A percentile compares a stretch with the other conserved stretches of the same genome.
phyloP scores from a whole-genome alignment of 2,888 invertebrate species.

The Chironomus riparius region DNA sequence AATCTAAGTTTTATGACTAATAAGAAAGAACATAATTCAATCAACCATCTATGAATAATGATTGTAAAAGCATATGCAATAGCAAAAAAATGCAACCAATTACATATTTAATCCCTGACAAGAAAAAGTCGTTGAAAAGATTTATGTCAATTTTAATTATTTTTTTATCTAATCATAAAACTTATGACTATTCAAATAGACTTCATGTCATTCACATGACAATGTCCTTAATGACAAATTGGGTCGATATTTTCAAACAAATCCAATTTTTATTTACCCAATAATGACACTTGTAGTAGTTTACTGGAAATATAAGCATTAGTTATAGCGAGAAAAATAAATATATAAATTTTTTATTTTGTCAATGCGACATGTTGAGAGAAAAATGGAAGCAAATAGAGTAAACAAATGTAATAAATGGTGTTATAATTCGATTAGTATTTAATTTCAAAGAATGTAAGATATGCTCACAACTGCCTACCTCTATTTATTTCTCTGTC shows the following conservation, averaged over 20 bases:
- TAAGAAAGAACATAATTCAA: too few relatives aligned
- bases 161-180: too few relatives aligned
- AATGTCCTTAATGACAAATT: neutral
- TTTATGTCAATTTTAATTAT: too few relatives aligned
- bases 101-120: too few relatives aligned
- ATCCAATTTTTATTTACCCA: neutral
- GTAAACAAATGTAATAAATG: slow-evolving; percentile 4
- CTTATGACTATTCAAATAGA: too few relatives aligned
- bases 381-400: neutral
- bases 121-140: too few relatives aligned
- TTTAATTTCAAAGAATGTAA: slow-evolving; percentile 3
- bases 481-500: neutral
- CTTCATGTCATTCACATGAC: neutral
- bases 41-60: too few relatives aligned
- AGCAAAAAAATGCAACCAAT: too few relatives aligned
- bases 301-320: neutral
- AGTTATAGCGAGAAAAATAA: neutral
- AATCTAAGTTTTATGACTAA: too few relatives aligned
- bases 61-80: too few relatives aligned
- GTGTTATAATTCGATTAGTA: slow-evolving; percentile 18
- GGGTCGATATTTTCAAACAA: neutral
- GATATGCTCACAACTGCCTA: neutral
- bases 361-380: neutral
- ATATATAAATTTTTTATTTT: neutral
- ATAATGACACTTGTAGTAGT: too few relatives aligned